These are phyloP conservation scores for Parthenolecanium corni DNA, from an alignment of 2,888 invertebrate genomes.

Conservation along the genomic window DNA sequence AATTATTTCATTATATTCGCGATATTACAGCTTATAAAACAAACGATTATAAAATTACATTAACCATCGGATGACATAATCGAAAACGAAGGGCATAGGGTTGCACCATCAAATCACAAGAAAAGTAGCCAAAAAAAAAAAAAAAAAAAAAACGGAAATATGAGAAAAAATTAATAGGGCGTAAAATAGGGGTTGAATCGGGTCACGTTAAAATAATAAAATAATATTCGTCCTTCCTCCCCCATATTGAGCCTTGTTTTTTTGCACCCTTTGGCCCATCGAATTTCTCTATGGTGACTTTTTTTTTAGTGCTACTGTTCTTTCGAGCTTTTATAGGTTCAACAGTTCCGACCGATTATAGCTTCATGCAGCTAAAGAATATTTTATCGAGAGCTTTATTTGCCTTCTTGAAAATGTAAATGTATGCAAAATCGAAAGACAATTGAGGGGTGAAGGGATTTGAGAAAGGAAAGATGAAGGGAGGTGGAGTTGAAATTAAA, in stretches of 20 bases:
- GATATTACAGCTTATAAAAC: background rate
- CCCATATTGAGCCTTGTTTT: slow-evolving; percentile 2
- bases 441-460: background rate
- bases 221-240: slow-evolving; percentile 21
- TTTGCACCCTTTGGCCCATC: slow-evolving; percentile 5
- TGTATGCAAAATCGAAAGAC: slow-evolving; percentile 11
- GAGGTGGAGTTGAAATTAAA: slow-evolving; percentile 2
- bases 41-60: slow-evolving; percentile 8
- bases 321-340: background rate
- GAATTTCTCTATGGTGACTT: background rate
- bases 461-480: background rate
- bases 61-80: background rate
- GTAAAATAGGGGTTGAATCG: slow-evolving; percentile 28
- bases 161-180: slow-evolving; percentile 24
- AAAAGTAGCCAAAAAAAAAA: background rate
- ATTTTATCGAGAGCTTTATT: slow-evolving; percentile 24
- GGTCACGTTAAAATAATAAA: slow-evolving; percentile 28
- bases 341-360: slow-evolving; percentile 26
- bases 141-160: background rate
- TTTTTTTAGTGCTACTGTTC: too few species aligned
- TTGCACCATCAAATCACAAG: background rate
- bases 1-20: too few species aligned
- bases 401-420: slow-evolving; percentile 21
- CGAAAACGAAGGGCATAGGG: background rate
- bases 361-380: slow-evolving; percentile 19